Percentiles rank a stretch among this genome's conserved stretches.
Conservation (phyloP, 2,113 vertebrate genomes). For the Alligator sinensis region DNA sequence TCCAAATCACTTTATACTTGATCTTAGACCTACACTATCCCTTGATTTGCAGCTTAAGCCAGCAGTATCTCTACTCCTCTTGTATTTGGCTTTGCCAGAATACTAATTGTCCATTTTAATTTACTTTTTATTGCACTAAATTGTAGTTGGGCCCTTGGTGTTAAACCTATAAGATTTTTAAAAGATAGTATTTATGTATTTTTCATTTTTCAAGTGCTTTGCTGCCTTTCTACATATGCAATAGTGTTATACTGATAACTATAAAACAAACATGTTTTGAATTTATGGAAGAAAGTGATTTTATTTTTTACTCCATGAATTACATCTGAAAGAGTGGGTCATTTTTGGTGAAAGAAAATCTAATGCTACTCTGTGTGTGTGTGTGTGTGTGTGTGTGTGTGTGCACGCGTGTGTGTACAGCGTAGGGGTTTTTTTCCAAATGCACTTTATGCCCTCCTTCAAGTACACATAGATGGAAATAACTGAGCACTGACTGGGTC, state of each 20-base stretch:
- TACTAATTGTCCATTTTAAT: not conserved
- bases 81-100: not conserved
- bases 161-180: not conserved
- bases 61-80: not conserved
- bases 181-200: not conserved
- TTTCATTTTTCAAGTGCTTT: not conserved
- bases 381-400: not conserved
- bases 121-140: not conserved
- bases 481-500: not conserved
- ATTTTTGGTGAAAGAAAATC: not conserved
- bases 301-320: not conserved
- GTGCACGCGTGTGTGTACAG: too few relatives aligned
- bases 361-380: not conserved
- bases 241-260: not conserved
- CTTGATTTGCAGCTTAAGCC: too few relatives aligned
- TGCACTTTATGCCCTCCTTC: fast-evolving
- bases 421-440: too few relatives aligned
- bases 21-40: not conserved
- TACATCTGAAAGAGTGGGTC: not conserved
- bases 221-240: not conserved
- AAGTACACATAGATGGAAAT: not conserved
- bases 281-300: not conserved
- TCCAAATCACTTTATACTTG: not conserved
- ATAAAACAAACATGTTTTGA: not conserved
- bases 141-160: not conserved